Conservation (phyloP, 1,140 invertebrate species). For the Sinella curviseta region DNA sequence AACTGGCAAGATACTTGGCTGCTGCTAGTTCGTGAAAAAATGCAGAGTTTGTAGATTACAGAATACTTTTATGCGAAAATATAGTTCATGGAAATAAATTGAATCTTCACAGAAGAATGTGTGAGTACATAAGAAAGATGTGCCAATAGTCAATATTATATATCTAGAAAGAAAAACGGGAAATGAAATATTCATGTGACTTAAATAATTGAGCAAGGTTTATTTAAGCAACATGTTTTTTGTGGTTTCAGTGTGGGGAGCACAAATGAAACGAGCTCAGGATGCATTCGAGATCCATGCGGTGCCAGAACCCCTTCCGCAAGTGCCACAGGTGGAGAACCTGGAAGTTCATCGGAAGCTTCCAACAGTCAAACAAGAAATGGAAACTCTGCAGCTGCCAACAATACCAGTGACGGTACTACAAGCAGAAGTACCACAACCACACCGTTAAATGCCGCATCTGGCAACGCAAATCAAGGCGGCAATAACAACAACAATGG, state of each 20-base stretch:
- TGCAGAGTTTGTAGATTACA: background rate
- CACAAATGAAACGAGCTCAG: too few species aligned
- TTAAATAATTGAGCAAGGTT: too few species aligned
- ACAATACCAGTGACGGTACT: background rate
- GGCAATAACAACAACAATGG: background rate
- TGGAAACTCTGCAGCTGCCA: background rate
- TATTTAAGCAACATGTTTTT: too few species aligned
- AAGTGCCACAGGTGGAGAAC: background rate
- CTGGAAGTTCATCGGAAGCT: background rate
- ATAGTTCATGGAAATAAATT: too few species aligned
- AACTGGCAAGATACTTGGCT: background rate
- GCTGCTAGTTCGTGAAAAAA: background rate
- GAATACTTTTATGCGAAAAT: too few species aligned
- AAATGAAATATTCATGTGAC: too few species aligned
- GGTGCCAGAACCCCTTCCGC: background rate
- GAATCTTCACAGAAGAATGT: too few species aligned
- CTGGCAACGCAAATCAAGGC: background rate
- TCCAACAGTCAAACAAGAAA: background rate
- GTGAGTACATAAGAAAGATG: too few species aligned
- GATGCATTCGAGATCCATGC: background rate
- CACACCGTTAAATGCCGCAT: background rate
- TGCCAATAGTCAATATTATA: too few species aligned
- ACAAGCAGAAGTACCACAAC: background rate
- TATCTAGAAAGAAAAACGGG: too few species aligned
- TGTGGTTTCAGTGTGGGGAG: too few species aligned